These are phyloP conservation scores for Drosophila pallidifrons DNA, from an alignment of 1,140 invertebrate species.

Conservation along the genomic window DNA sequence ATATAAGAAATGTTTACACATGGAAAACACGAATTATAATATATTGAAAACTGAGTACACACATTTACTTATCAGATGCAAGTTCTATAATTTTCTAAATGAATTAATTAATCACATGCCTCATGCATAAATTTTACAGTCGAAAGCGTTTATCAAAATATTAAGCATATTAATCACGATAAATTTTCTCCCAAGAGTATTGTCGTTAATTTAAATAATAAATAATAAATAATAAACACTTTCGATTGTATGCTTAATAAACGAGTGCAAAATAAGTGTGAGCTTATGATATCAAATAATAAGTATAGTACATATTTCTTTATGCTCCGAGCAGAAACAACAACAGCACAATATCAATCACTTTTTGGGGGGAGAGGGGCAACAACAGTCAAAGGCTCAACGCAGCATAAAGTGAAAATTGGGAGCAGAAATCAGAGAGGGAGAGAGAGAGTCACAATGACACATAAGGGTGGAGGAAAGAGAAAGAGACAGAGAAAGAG, in stretches of 20 bases:
- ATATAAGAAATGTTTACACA: conserved; percentile 27
- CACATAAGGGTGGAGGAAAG: conserved; percentile 10
- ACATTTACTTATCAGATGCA: conserved; percentile 71
- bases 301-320: conserved; percentile 14
- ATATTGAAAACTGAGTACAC: conserved; percentile 71
- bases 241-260: background rate
- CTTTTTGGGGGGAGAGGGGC: too few relatives aligned
- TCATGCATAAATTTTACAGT: background rate
- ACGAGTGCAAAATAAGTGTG: conserved; percentile 48
- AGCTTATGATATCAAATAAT: conserved; percentile 33
- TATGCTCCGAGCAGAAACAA: conserved; percentile 32
- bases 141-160: too few relatives aligned
- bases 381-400: conserved; percentile 16
- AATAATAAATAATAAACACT: too few relatives aligned
- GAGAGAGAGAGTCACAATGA: conserved; percentile 3
- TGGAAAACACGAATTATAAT: background rate
- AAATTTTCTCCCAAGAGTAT: too few relatives aligned
- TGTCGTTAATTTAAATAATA: too few relatives aligned
- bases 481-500: conserved; percentile 20
- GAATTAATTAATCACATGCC: conserved; percentile 48
- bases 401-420: background rate
- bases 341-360: conserved; percentile 21
- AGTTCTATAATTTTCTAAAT: conserved; percentile 19
- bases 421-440: background rate
- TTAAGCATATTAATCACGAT: too few relatives aligned